Conservation (phyloP, 1,140 invertebrate genomes). For the Melipona quadrifasciata region DNA sequence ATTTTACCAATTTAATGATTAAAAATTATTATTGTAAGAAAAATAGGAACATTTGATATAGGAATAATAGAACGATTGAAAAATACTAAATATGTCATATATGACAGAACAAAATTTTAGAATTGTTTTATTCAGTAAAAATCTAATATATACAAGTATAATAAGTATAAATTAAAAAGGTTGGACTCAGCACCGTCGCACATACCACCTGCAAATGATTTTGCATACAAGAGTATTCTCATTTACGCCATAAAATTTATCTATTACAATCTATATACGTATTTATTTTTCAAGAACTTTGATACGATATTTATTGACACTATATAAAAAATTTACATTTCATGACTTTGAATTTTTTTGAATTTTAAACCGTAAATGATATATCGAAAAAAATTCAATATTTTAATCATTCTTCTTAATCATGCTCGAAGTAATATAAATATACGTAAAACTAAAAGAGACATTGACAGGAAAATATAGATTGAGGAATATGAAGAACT, state of each 20-base stretch:
- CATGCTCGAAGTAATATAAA: not conserved
- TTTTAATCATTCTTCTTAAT: not conserved
- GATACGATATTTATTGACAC: conserved; percentile 3
- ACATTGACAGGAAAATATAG: conserved; percentile 3
- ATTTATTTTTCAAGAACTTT: not conserved
- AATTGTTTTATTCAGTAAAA: conserved; percentile 77
- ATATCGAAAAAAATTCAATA: not conserved
- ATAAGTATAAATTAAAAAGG: conserved; percentile 78
- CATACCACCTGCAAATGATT: conserved; percentile 65
- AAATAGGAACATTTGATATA: not conserved
- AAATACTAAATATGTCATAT: not conserved
- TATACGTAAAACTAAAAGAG: not conserved
- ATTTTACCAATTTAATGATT: not conserved
- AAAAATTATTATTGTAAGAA: not conserved
- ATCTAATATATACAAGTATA: conserved; percentile 78
- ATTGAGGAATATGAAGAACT: conserved; percentile 5
- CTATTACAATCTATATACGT: not conserved
- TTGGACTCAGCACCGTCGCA: conserved; percentile 75
- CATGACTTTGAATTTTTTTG: not conserved
- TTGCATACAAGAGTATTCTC: conserved; percentile 19
- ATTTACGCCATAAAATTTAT: conserved; percentile 18
- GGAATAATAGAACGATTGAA: not conserved
- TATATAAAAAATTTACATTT: not conserved
- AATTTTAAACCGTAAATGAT: not conserved
- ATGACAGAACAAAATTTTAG: conserved; percentile 43